Percentiles rank a stretch among this genome's conserved stretches.
phyloP scores from a whole-genome alignment of 2,888 invertebrate genomes.

The Leucozona laternaria region DNA sequence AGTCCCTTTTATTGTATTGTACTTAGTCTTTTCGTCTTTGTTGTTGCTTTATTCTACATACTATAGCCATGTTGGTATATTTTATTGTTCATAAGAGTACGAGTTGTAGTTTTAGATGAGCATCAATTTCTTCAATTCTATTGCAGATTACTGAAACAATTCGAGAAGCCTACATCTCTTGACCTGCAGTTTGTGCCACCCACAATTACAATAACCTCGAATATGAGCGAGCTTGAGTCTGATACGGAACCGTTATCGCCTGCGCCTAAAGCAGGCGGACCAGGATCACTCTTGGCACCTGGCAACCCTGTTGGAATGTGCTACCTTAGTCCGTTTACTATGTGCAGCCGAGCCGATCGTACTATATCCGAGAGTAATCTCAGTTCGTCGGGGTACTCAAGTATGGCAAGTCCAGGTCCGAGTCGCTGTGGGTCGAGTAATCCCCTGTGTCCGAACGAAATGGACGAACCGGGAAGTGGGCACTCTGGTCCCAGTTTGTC shows the following conservation, averaged over 20 bases:
- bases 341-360: constrained; percentile 89
- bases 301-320: constrained; percentile 86
- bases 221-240: constrained; percentile 90
- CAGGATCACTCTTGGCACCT: constrained; percentile 80
- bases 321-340: constrained; percentile 91
- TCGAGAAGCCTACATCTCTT: constrained; percentile 86
- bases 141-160: constrained; percentile 86
- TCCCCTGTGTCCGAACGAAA: constrained; percentile 90
- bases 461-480: constrained; percentile 88
- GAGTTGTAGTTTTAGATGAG: constrained; percentile 58
- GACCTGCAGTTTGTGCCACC: constrained; percentile 88
- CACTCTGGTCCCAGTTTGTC: constrained; percentile 78
- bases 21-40: constrained; percentile 41
- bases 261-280: constrained; percentile 85
- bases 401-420: constrained; percentile 93
- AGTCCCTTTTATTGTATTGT: constrained; percentile 25
- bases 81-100: constrained; percentile 6
- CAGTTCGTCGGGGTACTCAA: constrained; percentile 93
- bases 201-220: constrained; percentile 90
- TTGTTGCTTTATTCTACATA: constrained; percentile 46
- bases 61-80: constrained; percentile 17
- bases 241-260: constrained; percentile 89
- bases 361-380: constrained; percentile 93
- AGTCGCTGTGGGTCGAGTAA: constrained; percentile 93
- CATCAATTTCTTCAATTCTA: constrained; percentile 60